A percentile compares a stretch with the other conserved stretches of the same genome.
Evolutionary conservation across 2,797 vertebrate genomes (phyloP).

Genomic region (Hoplostethus mediterraneus): DNA sequence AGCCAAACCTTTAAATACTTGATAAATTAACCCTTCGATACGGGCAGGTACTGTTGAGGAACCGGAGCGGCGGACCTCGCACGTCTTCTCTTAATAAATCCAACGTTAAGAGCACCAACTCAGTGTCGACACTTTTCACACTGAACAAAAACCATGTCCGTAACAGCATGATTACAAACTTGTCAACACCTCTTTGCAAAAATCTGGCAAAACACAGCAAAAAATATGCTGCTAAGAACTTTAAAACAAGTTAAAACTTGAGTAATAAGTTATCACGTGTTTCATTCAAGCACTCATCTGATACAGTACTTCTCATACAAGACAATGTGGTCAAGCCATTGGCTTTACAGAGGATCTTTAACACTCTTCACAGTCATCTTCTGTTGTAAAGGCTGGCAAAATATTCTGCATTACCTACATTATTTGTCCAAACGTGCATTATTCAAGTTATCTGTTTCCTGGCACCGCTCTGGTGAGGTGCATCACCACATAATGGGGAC

Average conservation of each 20-base stretch:
- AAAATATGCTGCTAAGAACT: slow-evolving; percentile 5
- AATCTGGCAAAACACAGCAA: slow-evolving; percentile 23
- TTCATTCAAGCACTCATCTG: slow-evolving; percentile 12
- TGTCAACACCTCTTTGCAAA: slow-evolving; percentile 3
- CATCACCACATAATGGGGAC: not conserved
- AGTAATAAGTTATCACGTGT: slow-evolving; percentile 47
- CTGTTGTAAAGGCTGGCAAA: too few relatives aligned
- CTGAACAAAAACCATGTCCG: not conserved
- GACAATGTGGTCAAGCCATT: not conserved
- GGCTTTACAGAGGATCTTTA: too few relatives aligned
- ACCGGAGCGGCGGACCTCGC: slow-evolving; percentile 27
- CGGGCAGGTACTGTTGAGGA: slow-evolving; percentile 15
- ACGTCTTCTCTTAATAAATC: not conserved
- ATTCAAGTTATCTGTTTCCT: too few relatives aligned
- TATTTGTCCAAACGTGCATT: too few relatives aligned
- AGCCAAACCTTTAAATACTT: not conserved
- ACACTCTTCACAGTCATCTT: too few relatives aligned
- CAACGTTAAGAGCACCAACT: slow-evolving; percentile 7
- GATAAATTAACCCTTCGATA: slow-evolving; percentile 30
- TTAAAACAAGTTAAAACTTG: slow-evolving; percentile 3
- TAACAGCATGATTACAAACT: not conserved
- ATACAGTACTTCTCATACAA: not conserved
- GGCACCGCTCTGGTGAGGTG: too few relatives aligned
- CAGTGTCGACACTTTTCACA: not conserved
- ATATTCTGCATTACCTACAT: too few relatives aligned